Conservation (phyloP, 2,888 invertebrate genomes). For the Omphaloscelis lunosa region DNA sequence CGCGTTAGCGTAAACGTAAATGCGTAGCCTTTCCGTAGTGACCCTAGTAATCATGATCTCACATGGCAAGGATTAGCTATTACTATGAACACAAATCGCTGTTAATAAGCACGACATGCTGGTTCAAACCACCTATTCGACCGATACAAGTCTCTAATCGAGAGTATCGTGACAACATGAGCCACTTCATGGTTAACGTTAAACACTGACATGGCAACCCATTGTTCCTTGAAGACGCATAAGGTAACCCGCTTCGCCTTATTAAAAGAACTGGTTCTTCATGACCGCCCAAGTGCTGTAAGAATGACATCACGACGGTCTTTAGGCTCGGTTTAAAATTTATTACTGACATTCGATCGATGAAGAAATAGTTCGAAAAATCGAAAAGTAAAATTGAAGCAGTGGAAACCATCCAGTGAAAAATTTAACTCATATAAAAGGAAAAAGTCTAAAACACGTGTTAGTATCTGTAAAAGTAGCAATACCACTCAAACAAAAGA, state of each 20-base stretch:
- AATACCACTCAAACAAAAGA: not conserved
- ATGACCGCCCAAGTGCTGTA: constrained; percentile 3
- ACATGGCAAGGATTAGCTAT: constrained; percentile 28
- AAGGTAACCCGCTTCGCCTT: constrained; percentile 14
- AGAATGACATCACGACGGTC: constrained; percentile 10
- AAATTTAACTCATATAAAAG: not conserved
- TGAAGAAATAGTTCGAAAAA: not conserved
- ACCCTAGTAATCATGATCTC: constrained; percentile 36
- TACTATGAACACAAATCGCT: constrained; percentile 19
- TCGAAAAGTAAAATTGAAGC: not conserved
- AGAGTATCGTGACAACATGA: constrained; percentile 14
- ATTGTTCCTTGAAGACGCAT: constrained; percentile 27
- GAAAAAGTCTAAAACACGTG: not conserved
- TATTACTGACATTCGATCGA: constrained; percentile 9
- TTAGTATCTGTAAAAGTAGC: not conserved
- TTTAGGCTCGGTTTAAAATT: constrained; percentile 1
- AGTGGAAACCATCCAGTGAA: not conserved
- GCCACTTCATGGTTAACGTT: not conserved
- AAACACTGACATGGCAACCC: constrained; percentile 12
- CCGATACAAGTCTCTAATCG: constrained; percentile 9
- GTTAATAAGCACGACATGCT: constrained; percentile 29
- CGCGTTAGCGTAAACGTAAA: constrained; percentile 52
- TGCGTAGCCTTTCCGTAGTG: constrained; percentile 34
- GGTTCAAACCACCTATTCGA: constrained; percentile 26
- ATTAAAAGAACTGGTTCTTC: constrained; percentile 34